These are phyloP conservation scores for Crocidura indochinensis DNA, from an alignment of 2,797 vertebrate genomes.

Conservation along the genomic window DNA sequence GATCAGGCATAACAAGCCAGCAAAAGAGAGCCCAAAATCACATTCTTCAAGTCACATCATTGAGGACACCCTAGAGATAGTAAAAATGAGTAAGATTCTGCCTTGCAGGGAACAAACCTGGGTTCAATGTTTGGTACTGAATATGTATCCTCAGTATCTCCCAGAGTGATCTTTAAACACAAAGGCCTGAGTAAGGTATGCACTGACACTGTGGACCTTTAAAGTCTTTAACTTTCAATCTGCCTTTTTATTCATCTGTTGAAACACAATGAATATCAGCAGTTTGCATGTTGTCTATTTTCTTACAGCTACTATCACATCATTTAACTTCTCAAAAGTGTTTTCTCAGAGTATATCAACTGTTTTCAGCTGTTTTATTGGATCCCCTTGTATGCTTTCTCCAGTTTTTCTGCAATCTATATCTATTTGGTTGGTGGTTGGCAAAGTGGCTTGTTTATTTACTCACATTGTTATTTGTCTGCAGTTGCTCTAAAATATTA, in stretches of 20 bases:
- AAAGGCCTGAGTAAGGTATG: no score
- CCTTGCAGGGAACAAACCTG: no score
- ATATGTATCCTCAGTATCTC: no score
- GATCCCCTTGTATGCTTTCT: background rate
- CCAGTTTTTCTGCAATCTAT: background rate
- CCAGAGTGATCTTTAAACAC: no score
- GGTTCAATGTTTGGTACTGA: no score
- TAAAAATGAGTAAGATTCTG: background rate
- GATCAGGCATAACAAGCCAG: background rate
- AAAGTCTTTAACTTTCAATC: no score
- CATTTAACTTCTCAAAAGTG: background rate
- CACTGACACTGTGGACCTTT: no score
- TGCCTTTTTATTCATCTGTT: no score
- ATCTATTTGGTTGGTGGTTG: background rate
- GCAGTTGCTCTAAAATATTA: background rate
- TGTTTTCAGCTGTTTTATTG: background rate
- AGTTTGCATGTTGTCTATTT: no score
- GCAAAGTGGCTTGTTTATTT: background rate
- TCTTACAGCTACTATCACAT: no score
- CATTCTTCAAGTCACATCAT: background rate
- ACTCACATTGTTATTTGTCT: background rate
- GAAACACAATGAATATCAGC: no score
- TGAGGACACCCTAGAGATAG: background rate
- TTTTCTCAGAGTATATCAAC: background rate
- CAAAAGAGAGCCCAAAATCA: background rate